phyloP scores from a whole-genome alignment of 1,140 invertebrate genomes.

The Neotoxoptera formosana region DNA sequence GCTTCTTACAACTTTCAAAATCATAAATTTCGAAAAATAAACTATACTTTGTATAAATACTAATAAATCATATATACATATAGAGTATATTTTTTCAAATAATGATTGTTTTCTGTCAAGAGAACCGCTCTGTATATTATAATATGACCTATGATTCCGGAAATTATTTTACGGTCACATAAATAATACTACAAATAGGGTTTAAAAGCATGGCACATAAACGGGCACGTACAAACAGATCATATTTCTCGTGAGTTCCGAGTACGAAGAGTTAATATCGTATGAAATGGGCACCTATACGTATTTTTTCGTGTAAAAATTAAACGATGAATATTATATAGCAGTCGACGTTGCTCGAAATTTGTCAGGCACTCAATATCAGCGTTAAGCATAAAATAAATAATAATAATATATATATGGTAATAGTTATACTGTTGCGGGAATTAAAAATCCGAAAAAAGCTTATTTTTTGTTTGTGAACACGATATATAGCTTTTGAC shows the following conservation, averaged over 20 bases:
- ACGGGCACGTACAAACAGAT: neutral
- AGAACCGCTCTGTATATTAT: neutral
- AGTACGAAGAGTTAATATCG: neutral
- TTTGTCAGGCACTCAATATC: neutral
- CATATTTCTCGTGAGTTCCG: neutral
- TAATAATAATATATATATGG: neutral
- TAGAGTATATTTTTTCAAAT: neutral
- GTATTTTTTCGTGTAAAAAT: neutral
- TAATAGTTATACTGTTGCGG: neutral
- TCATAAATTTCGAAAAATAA: neutral
- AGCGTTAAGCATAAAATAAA: neutral
- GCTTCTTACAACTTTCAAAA: neutral
- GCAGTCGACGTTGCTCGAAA: neutral
- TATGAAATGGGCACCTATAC: neutral
- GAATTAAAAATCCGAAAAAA: neutral
- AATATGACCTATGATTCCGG: neutral
- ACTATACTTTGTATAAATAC: no score
- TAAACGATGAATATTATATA: neutral
- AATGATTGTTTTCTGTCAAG: neutral
- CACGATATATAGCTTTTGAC: neutral
- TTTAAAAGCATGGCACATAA: neutral
- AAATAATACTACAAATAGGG: neutral
- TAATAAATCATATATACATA: no score
- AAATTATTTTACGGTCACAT: constrained; percentile 1
- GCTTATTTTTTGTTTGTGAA: neutral